Percentiles rank a stretch among this genome's conserved stretches.
Conservation (phyloP, 2,888 invertebrate genomes). For the Actias luna region DNA sequence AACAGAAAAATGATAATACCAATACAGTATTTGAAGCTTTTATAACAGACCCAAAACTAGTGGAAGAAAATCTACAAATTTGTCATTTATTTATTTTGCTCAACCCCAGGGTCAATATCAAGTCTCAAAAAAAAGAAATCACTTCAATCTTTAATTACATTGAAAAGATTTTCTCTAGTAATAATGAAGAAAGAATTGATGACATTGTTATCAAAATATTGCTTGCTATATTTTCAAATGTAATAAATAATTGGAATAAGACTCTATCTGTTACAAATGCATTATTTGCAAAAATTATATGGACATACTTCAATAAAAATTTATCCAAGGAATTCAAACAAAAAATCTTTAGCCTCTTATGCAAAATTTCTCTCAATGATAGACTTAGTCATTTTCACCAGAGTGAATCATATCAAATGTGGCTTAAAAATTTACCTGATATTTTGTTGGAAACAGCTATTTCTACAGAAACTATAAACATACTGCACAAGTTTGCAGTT, state of each 20-base stretch:
- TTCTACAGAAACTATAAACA: constrained; percentile 75
- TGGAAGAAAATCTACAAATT: constrained; percentile 61
- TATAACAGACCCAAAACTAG: constrained; percentile 64
- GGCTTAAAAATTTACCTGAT: constrained; percentile 80
- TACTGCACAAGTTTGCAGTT: constrained; percentile 81
- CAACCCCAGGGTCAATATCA: constrained; percentile 62
- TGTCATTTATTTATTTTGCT: constrained; percentile 74
- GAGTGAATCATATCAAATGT: constrained; percentile 66
- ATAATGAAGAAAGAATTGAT: constrained; percentile 46
- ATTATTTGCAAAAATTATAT: constrained; percentile 63
- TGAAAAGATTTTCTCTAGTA: constrained; percentile 67
- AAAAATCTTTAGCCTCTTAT: constrained; percentile 65
- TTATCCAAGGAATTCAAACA: constrained; percentile 53
- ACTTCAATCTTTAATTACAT: constrained; percentile 72
- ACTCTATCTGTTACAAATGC: constrained; percentile 52
- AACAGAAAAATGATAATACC: constrained; percentile 40
- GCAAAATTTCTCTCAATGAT: constrained; percentile 69
- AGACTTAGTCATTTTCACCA: constrained; percentile 61
- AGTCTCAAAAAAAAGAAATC: constrained; percentile 59
- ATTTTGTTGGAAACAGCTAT: constrained; percentile 77
- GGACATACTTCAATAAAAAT: constrained; percentile 57
- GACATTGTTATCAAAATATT: constrained; percentile 55
- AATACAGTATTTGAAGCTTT: constrained; percentile 44
- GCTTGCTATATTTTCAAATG: constrained; percentile 56
- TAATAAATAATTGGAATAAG: constrained; percentile 64